Base-by-base conservation (phyloP, 2,797 vertebrate species). In the Lagodon rhomboides region DNA sequence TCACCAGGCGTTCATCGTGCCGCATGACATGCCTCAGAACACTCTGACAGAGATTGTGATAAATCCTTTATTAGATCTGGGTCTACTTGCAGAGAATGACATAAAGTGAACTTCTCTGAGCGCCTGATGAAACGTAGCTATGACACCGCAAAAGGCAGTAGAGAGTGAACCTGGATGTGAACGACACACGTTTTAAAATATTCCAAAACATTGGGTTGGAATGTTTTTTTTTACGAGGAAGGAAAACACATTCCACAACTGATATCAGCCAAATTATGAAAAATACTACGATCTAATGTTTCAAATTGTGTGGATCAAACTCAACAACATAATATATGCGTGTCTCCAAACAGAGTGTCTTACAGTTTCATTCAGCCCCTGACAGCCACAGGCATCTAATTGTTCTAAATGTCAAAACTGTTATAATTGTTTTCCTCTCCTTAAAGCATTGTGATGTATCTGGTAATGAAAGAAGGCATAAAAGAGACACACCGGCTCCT, bases 351-450 rank as follows among this genome's bases (percentile, higher is more conserved):
- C 59, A 62, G n/a, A 79, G 25, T 22, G 15, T 71, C 73, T 6
- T 27, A 56, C 22, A 54, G 47, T 73, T 55, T 44, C 5, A 53
- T 78, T 82, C 47, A 51, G 18, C 73, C 66, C 64, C 27, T 58
- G 67, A 75, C 50, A 75, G 50, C 68, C 68, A 53, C n/a, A n/a
- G 6, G 72, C 54, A 4, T 68, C 49, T 78, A 68, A 67, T 78
- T 84, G 75, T 77, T 80, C 54, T 63, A 76, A 77, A 79, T 75
- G 68, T 87, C 12, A 71, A 55, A 51, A 65, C 34, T 23, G 22
- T 75, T 75, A 61, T 78, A 58, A 75, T 82, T 75, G 34, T 59
- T 74, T 73, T 67, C 16, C 30, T 63, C 66, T 82, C 43, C 44
- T 69, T 62, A 84, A 76, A 83, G 73, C 49, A 59, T 64, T 60